Evolutionary conservation across 64 coral and sea anemone species (phyloP).

Genomic region (Montipora sp.): DNA sequence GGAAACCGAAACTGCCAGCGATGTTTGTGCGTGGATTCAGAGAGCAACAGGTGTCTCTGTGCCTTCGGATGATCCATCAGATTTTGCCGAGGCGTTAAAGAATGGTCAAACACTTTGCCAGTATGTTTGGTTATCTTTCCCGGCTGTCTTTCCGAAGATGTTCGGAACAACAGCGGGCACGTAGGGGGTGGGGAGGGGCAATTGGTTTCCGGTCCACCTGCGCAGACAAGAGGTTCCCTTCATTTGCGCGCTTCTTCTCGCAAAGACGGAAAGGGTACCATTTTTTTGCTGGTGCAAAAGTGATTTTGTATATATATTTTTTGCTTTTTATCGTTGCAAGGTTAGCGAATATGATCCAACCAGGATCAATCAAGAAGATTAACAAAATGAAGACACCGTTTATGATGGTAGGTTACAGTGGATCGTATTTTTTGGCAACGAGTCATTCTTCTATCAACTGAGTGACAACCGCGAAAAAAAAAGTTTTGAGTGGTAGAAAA

Average conservation of each 20-base stretch:
- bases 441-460: too few relatives aligned
- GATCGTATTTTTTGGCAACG: too few relatives aligned
- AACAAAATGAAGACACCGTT: constrained; percentile 73
- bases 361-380: constrained; percentile 76
- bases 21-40: constrained; percentile 48
- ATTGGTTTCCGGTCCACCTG: too few relatives aligned
- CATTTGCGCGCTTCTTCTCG: not conserved
- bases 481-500: not conserved
- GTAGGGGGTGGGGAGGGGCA: not conserved
- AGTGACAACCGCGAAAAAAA: too few relatives aligned
- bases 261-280: not conserved
- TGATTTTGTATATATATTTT: not conserved
- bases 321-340: constrained; percentile 19
- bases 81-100: constrained; percentile 38
- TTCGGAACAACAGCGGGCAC: not conserved
- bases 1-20: constrained; percentile 27
- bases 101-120: constrained; percentile 60
- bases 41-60: constrained; percentile 16
- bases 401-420: constrained; percentile 55
- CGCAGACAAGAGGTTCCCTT: not conserved
- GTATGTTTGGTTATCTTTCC: not conserved
- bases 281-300: not conserved
- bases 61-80: not conserved
- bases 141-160: not conserved
- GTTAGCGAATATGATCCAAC: constrained; percentile 75